Evolutionary conservation across 2,797 vertebrate genomes (phyloP).

Genomic region (Benthosema pterotum): DNA sequence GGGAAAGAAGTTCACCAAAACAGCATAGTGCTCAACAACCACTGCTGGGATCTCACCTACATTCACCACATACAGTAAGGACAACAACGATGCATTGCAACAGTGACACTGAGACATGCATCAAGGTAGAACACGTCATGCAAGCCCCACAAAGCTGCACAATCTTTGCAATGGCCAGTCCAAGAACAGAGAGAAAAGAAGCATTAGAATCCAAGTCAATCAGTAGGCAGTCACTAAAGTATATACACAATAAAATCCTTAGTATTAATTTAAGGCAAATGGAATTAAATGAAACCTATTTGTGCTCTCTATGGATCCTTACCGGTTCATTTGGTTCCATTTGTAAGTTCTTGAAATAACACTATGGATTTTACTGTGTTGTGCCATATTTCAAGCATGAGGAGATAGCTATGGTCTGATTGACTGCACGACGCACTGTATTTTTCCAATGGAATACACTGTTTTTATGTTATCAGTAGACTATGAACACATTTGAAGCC

Average conservation of each 20-base stretch:
- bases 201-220: conserved; percentile 49
- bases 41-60: conserved; percentile 85
- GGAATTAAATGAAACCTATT: too few relatives aligned
- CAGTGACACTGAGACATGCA: conserved; percentile 84
- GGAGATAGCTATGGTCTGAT: conserved; percentile 65
- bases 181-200: conserved; percentile 44
- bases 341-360: too few relatives aligned
- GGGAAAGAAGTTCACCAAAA: conserved; percentile 56
- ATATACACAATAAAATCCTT: too few relatives aligned
- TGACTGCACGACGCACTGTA: neutral
- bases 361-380: conserved; percentile 39
- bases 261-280: too few relatives aligned
- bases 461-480: neutral
- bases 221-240: conserved; percentile 28
- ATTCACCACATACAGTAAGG: conserved; percentile 82
- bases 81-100: conserved; percentile 80
- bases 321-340: too few relatives aligned
- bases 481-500: conserved; percentile 15
- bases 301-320: too few relatives aligned
- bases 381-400: conserved; percentile 88
- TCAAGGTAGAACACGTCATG: conserved; percentile 74
- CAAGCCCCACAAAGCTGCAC: conserved; percentile 78
- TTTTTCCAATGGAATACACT: conserved; percentile 9
- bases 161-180: conserved; percentile 82
- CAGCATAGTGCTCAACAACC: conserved; percentile 82